Conservation (phyloP, 1,140 invertebrate genomes). For the Drosophila bipectinata region DNA sequence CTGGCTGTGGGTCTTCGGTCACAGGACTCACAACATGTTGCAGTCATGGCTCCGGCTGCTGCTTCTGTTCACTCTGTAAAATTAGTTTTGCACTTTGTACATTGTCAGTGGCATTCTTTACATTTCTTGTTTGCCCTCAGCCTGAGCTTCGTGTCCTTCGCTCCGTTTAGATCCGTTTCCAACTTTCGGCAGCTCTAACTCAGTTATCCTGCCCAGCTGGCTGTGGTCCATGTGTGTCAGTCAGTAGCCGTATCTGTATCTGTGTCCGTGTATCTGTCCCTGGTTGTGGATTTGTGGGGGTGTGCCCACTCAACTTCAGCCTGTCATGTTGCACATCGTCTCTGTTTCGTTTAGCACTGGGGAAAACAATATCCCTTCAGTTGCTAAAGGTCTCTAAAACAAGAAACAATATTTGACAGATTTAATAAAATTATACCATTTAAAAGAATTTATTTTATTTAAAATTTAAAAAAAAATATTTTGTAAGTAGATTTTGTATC, state of each 20-base stretch:
- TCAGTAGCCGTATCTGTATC: constrained; percentile 7
- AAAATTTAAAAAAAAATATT: too few relatives aligned
- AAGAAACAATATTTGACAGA: not conserved
- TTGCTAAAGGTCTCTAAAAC: not conserved
- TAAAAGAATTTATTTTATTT: too few relatives aligned
- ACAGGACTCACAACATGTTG: constrained; percentile 58
- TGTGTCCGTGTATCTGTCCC: constrained; percentile 1
- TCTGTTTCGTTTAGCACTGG: constrained; percentile 10
- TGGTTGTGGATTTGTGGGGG: constrained; percentile 24
- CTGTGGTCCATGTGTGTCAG: constrained; percentile 26
- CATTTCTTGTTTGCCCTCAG: constrained; percentile 67
- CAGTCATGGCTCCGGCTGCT: constrained; percentile 26
- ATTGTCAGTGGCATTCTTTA: constrained; percentile 82
- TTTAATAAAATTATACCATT: too few relatives aligned
- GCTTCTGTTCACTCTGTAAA: constrained; percentile 71
- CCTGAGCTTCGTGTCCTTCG: not conserved
- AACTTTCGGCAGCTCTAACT: constrained; percentile 51
- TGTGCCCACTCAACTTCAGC: constrained; percentile 65
- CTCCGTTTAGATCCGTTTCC: not conserved
- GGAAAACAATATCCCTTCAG: not conserved
- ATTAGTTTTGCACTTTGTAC: constrained; percentile 83
- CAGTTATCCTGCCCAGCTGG: constrained; percentile 43
- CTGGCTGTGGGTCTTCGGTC: constrained; percentile 10
- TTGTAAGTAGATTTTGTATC: constrained; percentile 35
- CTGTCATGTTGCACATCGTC: constrained; percentile 71